Percentiles rank a stretch among this genome's conserved stretches.
Evolutionary conservation across 2,888 invertebrate genomes (phyloP).

Genomic region (Diploptera punctata): DNA sequence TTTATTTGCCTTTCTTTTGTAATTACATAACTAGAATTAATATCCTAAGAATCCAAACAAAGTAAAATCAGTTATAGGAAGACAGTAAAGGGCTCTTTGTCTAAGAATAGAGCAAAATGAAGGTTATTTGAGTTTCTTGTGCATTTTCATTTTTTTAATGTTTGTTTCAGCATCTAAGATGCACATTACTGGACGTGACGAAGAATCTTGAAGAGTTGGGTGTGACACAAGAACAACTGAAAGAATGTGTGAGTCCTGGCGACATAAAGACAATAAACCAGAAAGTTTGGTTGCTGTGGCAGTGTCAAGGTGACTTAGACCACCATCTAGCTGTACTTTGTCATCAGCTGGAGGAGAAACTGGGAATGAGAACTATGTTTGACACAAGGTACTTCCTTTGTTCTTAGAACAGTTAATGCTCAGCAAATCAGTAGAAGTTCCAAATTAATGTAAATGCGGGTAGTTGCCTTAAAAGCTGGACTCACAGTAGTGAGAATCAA

Average conservation of each 20-base stretch:
- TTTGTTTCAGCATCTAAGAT: conserved; percentile 58
- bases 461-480: too few relatives aligned
- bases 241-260: conserved; percentile 82
- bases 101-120: too few relatives aligned
- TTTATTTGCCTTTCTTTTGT: too few relatives aligned
- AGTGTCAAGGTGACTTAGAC: conserved; percentile 82
- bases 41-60: too few relatives aligned
- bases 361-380: conserved; percentile 74
- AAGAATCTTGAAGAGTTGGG: conserved; percentile 73
- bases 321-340: conserved; percentile 76
- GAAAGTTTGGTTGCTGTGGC: conserved; percentile 76
- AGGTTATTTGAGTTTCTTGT: too few relatives aligned
- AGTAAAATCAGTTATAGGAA: too few relatives aligned
- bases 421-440: too few relatives aligned
- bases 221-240: conserved; percentile 79
- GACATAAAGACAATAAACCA: conserved; percentile 84
- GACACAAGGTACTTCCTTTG: conserved; percentile 58
- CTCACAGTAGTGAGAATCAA: too few relatives aligned
- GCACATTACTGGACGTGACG: conserved; percentile 63
- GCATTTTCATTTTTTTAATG: background rate
- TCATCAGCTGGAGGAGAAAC: conserved; percentile 75
- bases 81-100: too few relatives aligned
- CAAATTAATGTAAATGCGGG: too few relatives aligned
- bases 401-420: too few relatives aligned
- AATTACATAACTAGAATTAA: too few relatives aligned